These are phyloP conservation scores for Ptychoptera contaminata DNA, from an alignment of 2,888 invertebrate species.

Conservation along the genomic window DNA sequence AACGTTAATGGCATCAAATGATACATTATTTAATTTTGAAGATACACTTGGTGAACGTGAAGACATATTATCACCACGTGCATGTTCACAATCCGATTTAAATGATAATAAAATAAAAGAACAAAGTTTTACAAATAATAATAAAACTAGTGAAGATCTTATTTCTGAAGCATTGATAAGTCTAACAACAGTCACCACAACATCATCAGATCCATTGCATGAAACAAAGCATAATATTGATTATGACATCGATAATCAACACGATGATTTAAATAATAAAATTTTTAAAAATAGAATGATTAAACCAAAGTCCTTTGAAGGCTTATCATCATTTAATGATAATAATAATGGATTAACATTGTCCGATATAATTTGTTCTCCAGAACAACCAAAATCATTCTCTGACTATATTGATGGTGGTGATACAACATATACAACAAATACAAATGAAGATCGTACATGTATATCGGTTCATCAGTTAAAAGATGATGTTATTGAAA, in stretches of 20 bases:
- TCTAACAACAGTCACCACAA: too few relatives aligned
- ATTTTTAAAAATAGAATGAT: too few relatives aligned
- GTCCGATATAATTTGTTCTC: conserved; percentile 10
- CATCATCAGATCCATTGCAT: too few relatives aligned
- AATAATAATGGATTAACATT: too few relatives aligned
- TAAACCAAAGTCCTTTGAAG: too few relatives aligned
- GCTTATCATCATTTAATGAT: too few relatives aligned
- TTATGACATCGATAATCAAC: too few relatives aligned
- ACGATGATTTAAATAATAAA: too few relatives aligned
- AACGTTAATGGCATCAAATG: conserved; percentile 15
- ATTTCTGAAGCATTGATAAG: too few relatives aligned
- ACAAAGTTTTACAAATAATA: too few relatives aligned
- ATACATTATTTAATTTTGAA: conserved; percentile 16
- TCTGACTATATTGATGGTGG: conserved; percentile 13
- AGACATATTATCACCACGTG: conserved; percentile 13
- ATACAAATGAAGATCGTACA: conserved; percentile 13
- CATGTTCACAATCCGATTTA: conserved; percentile 10
- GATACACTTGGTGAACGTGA: conserved; percentile 15
- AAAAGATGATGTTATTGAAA: conserved; percentile 7
- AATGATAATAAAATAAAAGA: not conserved
- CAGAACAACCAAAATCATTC: conserved; percentile 15
- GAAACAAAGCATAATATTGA: too few relatives aligned
- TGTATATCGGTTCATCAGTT: conserved; percentile 12
- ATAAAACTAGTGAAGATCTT: too few relatives aligned
- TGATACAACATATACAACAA: conserved; percentile 13